A percentile compares a stretch with the other conserved stretches of the same genome.
Conservation (phyloP, 2,888 invertebrate genomes). For the Cryptosula pallasiana region DNA sequence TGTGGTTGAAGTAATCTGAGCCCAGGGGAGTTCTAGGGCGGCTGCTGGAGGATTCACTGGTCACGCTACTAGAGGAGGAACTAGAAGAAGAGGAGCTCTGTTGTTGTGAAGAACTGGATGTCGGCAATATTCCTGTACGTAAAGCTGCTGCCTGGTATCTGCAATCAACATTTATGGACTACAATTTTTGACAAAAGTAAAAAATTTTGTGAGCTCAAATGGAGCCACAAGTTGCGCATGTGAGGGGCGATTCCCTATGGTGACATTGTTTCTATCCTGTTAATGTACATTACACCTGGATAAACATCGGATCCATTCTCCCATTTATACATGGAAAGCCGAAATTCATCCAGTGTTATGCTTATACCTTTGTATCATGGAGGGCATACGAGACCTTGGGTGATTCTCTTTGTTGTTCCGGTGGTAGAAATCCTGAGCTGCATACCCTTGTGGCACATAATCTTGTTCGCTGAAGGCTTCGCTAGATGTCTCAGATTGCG, state of each 20-base stretch:
- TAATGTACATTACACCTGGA: too few species aligned
- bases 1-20: neutral
- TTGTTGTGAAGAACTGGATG: neutral
- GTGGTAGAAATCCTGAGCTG: neutral
- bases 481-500: too few species aligned
- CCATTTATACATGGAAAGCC: too few species aligned
- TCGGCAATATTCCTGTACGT: neutral
- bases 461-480: neutral
- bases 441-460: neutral
- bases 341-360: too few species aligned
- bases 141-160: conserved; percentile 3
- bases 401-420: conserved; percentile 12
- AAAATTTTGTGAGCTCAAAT: too few species aligned
- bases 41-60: neutral
- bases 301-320: too few species aligned
- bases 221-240: neutral
- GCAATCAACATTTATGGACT: neutral
- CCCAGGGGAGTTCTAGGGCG: neutral
- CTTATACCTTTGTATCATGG: conserved; percentile 22
- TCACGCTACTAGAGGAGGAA: neutral
- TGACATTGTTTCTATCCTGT: too few species aligned
- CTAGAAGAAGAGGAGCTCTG: neutral
- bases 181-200: too few species aligned
- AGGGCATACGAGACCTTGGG: neutral
- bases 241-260: too few species aligned